phyloP scores from a whole-genome alignment of 2,888 invertebrate species.

The Tanypteryx hageni region DNA sequence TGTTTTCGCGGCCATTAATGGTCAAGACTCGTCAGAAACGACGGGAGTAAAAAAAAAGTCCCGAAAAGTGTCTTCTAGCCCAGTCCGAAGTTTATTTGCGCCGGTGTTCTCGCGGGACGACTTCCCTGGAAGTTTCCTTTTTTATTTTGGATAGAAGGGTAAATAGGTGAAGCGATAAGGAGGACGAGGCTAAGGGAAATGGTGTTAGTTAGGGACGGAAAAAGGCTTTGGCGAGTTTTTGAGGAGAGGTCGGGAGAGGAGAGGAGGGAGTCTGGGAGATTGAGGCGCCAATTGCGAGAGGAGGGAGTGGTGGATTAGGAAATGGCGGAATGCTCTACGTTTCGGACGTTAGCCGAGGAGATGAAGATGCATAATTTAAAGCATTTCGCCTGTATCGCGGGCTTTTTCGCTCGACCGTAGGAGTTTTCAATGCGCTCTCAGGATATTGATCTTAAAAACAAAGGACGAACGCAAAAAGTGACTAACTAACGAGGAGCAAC shows the following conservation, averaged over 20 bases:
- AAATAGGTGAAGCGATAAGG: not conserved
- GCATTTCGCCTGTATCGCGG: slow-evolving; percentile 13
- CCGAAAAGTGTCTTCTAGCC: not conserved
- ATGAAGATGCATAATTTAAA: slow-evolving; percentile 53
- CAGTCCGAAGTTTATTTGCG: not conserved
- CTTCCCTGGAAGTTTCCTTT: slow-evolving; percentile 5
- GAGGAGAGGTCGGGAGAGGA: not conserved
- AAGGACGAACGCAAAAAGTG: not conserved
- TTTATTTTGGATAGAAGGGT: not conserved
- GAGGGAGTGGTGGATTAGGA: not conserved
- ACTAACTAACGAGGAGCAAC: not conserved
- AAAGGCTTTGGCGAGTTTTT: not conserved
- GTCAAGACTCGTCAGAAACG: too few species aligned
- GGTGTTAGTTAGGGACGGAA: not conserved
- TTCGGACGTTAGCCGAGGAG: not conserved
- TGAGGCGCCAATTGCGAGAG: not conserved
- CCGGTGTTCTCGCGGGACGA: not conserved
- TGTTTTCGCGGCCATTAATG: too few species aligned
- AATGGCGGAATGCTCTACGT: not conserved
- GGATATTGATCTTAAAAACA: slow-evolving; percentile 9
- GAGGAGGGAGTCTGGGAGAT: not conserved
- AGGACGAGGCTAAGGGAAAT: slow-evolving; percentile 12
- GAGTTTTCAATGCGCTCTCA: slow-evolving; percentile 12
- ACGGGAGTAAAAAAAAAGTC: not conserved
- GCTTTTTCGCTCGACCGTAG: not conserved